Conservation (phyloP, 2,888 invertebrate genomes). For the Conchocele bisecta region DNA sequence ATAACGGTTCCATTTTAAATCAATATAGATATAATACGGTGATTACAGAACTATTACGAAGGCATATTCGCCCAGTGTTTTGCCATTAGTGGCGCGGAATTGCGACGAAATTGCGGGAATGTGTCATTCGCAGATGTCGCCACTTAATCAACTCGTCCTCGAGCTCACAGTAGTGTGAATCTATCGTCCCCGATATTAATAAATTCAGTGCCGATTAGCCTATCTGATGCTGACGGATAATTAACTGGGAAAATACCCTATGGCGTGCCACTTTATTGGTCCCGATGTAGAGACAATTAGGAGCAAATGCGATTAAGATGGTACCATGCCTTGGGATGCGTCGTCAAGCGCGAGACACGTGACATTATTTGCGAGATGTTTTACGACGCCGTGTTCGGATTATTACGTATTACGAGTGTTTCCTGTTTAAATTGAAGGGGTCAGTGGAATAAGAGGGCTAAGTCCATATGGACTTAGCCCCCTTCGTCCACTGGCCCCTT, state of each 20-base stretch:
- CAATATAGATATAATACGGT: conserved; percentile 49
- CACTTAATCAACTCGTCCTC: conserved; percentile 56
- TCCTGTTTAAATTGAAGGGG: too few relatives aligned
- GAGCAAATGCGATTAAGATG: too few relatives aligned
- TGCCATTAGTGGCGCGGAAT: conserved; percentile 59
- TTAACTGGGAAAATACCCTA: conserved; percentile 47
- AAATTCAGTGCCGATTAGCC: conserved; percentile 55
- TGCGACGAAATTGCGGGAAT: too few relatives aligned
- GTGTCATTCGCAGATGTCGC: conserved; percentile 58
- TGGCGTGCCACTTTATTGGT: conserved; percentile 53
- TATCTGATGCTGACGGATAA: conserved; percentile 56
- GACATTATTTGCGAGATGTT: too few relatives aligned
- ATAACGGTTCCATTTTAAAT: conserved; percentile 46
- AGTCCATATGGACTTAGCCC: too few relatives aligned
- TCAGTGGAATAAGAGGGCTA: too few relatives aligned
- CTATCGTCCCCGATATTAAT: conserved; percentile 53
- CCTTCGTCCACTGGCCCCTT: too few relatives aligned
- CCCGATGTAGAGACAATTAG: too few relatives aligned
- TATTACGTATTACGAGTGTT: too few relatives aligned
- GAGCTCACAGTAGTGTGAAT: conserved; percentile 45
- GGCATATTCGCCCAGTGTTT: conserved; percentile 47
- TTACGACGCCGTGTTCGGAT: too few relatives aligned
- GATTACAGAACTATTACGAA: conserved; percentile 59
- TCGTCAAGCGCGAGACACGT: too few relatives aligned
- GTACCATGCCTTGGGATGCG: too few relatives aligned